Base-by-base conservation (phyloP, 2,113 vertebrate genomes). In the Platichthys flesus region DNA sequence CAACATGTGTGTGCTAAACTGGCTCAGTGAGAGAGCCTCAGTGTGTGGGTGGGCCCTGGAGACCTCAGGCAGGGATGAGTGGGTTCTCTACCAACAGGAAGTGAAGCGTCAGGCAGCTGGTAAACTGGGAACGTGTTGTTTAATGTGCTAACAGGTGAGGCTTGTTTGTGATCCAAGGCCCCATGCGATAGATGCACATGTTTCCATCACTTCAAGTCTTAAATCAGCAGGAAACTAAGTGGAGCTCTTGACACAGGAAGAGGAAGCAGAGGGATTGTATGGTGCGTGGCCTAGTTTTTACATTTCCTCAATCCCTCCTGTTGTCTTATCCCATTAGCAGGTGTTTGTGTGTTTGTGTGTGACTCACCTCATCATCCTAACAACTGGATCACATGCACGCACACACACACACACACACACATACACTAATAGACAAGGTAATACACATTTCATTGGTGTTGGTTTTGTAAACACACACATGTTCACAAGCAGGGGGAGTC, bases 61-160 rank as follows among this genome's bases (percentile, higher is more conserved):
- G 31, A 31, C 31, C 31, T 67, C 51, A 3, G 78, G 76, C 78
- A 80, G 65, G 80, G 76, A 79, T 75, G 90, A 85, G 75, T 68
- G 74, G 63, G 21, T 81, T 65, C 61, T 47, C 58, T 52, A 57
- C n/a, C 83, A 79, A 83, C 81, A 86, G 40, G 40, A 47, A 63
- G 51, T 40, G 52, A 67, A 12, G 24, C 47, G 7, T 54, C 51
- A 8, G 20, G 9, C 51, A 54, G 51, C 20, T n/a, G 18, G 51
- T 21, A n/a, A n/a, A 54, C 51, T 54, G 51, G 51, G 20, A 9
- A 59, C 61, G 31, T 61, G 49, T 21, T 31, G 28, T 31, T 31
- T 31, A 31, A 31, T 5, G 24, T 23, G 10, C 28, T 31, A 55
- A 40, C 45, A 31, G 47, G 47, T 18, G 47, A 42, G 13, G 40